Percentiles rank a stretch among this genome's conserved stretches.
Conservation (phyloP, 1,140 invertebrate genomes). For the roundworm (Caenorhabditis elegans) region WBcel235 BX284606.5:6124501-6125000, state of each 20-base stretch:
- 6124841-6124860: conserved; percentile 75
- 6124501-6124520: conserved; percentile 82
- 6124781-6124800: conserved; percentile 32
- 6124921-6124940: conserved; percentile 73
- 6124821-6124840: too few relatives aligned
- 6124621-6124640: conserved; percentile 78
- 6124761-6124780: conserved; percentile 7
- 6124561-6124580: conserved; percentile 11
- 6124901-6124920: conserved; percentile 79
- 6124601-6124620: conserved; percentile 73
- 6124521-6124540: conserved; percentile 70
- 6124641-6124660: conserved; percentile 81
- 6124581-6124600: background rate
- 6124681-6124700: conserved; percentile 67
- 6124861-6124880: conserved; percentile 79
- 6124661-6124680: conserved; percentile 69
- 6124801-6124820: conserved; percentile 46
- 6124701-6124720: background rate
- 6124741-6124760: conserved; percentile 18
- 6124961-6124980: conserved; percentile 70
- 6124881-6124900: conserved; percentile 82
- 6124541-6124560: conserved; percentile 47
- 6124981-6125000: conserved; percentile 90
- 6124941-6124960: background rate
- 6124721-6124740: conserved; percentile 49